phyloP scores from a whole-genome alignment of 1,140 invertebrate species.

The Calephelis nemesis region DNA sequence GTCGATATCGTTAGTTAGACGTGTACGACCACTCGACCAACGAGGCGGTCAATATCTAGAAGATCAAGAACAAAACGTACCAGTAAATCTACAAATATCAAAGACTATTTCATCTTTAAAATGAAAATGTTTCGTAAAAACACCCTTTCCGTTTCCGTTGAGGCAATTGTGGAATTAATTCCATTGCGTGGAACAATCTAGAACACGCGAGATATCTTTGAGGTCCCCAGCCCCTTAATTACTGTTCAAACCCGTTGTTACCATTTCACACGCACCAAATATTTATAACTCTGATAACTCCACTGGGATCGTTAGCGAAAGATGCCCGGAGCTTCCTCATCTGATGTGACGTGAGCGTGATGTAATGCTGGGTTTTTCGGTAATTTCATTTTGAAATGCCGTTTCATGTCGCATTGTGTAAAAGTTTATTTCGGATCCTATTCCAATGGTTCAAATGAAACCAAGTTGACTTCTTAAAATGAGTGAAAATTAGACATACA shows the following conservation, averaged over 20 bases:
- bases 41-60: no score
- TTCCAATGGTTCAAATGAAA: no score
- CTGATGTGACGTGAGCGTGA: background rate
- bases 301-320: background rate
- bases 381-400: slow-evolving; percentile 9
- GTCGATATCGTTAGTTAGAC: no score
- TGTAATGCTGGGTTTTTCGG: background rate
- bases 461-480: no score
- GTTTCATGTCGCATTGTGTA: no score
- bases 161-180: slow-evolving; percentile 37
- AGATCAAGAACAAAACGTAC: no score
- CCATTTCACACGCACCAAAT: slow-evolving; percentile 25
- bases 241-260: slow-evolving; percentile 32
- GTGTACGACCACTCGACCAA: no score
- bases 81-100: no score
- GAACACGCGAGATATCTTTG: slow-evolving; percentile 55
- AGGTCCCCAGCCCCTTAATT: slow-evolving; percentile 44
- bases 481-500: no score
- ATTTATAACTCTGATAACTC: slow-evolving; percentile 32
- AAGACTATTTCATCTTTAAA: no score
- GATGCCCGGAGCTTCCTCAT: background rate
- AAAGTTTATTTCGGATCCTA: no score
- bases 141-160: background rate
- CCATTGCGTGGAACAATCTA: slow-evolving; percentile 44
- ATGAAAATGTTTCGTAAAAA: background rate